A percentile compares a stretch with the other conserved stretches of the same genome.
Evolutionary conservation across 37 sponge, comb jelly and placozoan genomes (phyloP).

Genomic region (Chondrosia reniformis): DNA sequence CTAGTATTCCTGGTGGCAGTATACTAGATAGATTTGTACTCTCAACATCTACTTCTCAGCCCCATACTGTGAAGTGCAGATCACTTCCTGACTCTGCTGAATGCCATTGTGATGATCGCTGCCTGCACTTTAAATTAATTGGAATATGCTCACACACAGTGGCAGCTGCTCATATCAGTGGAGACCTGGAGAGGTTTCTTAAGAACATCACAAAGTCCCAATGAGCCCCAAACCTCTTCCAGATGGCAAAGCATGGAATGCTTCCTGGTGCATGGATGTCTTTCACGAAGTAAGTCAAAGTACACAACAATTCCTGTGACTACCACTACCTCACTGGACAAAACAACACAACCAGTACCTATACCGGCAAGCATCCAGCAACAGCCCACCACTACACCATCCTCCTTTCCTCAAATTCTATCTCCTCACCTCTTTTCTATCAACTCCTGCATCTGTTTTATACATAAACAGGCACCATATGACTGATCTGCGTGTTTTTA

Average conservation of each 20-base stretch:
- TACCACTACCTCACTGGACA: not conserved
- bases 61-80: constrained; percentile 4
- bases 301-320: not conserved
- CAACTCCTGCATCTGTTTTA: not conserved
- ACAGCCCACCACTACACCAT: not conserved
- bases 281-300: not conserved
- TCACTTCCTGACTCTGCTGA: not conserved
- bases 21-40: constrained; percentile 16
- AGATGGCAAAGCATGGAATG: constrained; percentile 20
- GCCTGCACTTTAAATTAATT: constrained; percentile 17
- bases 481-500: too few species aligned
- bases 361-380: not conserved
- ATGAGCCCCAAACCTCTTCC: constrained; percentile 10
- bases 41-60: constrained; percentile 7
- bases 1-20: constrained; percentile 27
- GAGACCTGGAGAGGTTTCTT: constrained; percentile 9
- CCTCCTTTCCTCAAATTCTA: too few species aligned
- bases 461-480: too few species aligned
- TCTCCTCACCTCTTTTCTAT: not conserved
- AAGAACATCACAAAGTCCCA: not conserved
- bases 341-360: not conserved
- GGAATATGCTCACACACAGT: constrained; percentile 31
- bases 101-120: constrained; percentile 28
- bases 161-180: constrained; percentile 21
- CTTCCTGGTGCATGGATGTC: constrained; percentile 15